Base-by-base conservation (phyloP, 2,888 invertebrate genomes). In the Diloba caeruleocephala region DNA sequence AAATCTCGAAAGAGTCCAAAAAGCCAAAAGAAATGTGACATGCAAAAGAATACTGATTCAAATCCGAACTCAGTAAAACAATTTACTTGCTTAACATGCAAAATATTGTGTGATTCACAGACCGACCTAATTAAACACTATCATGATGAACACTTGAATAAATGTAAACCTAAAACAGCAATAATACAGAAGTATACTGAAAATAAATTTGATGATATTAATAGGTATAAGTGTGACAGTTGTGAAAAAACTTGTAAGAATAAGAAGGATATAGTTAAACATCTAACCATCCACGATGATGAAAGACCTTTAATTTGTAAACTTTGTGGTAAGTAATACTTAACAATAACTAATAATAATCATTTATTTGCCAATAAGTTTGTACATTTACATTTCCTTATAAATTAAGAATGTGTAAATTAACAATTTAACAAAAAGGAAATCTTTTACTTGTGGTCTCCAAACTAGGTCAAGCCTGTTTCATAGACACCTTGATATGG, bases 231-330 rank as follows among this genome's bases (percentile, higher is more conserved):
- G 65, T 90, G 90, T 61, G 65, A 74, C 5, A 66, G 64, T 41
- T 90, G 89, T 64, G 61, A 67, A 9, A 84, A 84, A 51, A 60
- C 66, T 1, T 86, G 72, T 62, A 64, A 57, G 25, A 73, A 63
- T 23, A 80, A 81, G 45, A 76, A 71, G 25, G 65, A 73, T 21
- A 78, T 88, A 1, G 59, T 66, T 0, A 78, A 78, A 25, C 90
- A 91, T 71, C 45, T 81, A 0, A 34, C 58, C 10, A 58, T 54
- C 12, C 89, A 92, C 65, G 63, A 52, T 5, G 65, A 82, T 21
- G 76, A 79, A 0, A 78, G 88, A 26, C 88, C 88, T 0, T 89
- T 82, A 63, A 51, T 82, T 21, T 92, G 92, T 66, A 92, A 88
- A 66, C 58, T 90, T n/a, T 92, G 92, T 72, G 90, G 92, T 92